Conservation (phyloP, 2,888 invertebrate species). For the Noctua janthina region DNA sequence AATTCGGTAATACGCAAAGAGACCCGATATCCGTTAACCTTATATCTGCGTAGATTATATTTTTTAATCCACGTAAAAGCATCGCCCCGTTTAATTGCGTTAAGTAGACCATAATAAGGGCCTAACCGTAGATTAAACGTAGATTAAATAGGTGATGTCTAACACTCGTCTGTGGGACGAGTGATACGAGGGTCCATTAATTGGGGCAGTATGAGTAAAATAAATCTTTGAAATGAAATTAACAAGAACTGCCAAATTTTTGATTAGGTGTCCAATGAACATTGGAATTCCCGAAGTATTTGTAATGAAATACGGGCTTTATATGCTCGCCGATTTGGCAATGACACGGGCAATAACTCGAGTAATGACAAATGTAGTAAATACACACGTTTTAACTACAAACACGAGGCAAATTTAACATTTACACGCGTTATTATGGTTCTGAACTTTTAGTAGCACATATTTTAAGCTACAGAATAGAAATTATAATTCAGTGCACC, state of each 20-base stretch:
- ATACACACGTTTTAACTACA: slow-evolving; percentile 31
- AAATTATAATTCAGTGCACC: slow-evolving; percentile 5
- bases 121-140: slow-evolving; percentile 56
- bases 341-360: background rate
- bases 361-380: slow-evolving; percentile 18
- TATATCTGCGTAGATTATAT: slow-evolving; percentile 48
- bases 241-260: background rate
- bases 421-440: slow-evolving; percentile 5
- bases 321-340: slow-evolving; percentile 11
- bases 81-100: slow-evolving; percentile 64
- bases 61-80: slow-evolving; percentile 72
- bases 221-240: slow-evolving; percentile 4
- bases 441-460: background rate
- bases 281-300: background rate
- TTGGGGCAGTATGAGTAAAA: slow-evolving; percentile 17
- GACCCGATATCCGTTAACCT: slow-evolving; percentile 40
- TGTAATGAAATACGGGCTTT: slow-evolving; percentile 29
- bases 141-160: slow-evolving; percentile 44
- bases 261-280: slow-evolving; percentile 6
- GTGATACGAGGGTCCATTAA: slow-evolving; percentile 30
- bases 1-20: slow-evolving; percentile 28
- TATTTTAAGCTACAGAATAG: background rate
- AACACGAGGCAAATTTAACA: slow-evolving; percentile 23
- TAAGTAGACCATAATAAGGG: slow-evolving; percentile 64
- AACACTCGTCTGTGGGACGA: slow-evolving; percentile 17